Percentiles rank a stretch among this genome's conserved stretches.
These are phyloP conservation scores for Falcaria lacertinaria DNA, from an alignment of 2,888 invertebrate species.

Conservation along the genomic window DNA sequence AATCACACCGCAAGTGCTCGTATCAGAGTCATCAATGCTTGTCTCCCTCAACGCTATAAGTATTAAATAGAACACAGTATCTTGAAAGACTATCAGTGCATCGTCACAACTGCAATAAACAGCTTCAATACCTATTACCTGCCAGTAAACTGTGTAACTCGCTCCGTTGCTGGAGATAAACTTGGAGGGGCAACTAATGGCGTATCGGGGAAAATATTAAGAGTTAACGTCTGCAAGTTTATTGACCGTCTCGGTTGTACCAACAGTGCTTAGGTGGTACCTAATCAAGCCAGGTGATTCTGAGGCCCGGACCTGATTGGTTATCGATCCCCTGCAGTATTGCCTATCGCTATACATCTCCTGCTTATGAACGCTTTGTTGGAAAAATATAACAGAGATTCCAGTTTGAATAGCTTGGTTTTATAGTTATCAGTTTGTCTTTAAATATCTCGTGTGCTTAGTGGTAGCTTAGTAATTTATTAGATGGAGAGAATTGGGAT, in stretches of 20 bases:
- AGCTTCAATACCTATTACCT: neutral
- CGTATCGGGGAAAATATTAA: slow-evolving; percentile 4
- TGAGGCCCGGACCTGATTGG: slow-evolving; percentile 52
- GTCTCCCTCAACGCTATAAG: too few species aligned
- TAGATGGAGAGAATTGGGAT: too few species aligned
- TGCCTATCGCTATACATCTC: slow-evolving; percentile 38
- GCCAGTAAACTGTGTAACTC: neutral
- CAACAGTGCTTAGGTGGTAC: slow-evolving; percentile 48
- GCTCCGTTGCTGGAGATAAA: neutral
- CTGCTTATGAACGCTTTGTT: slow-evolving; percentile 27
- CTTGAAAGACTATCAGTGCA: neutral
- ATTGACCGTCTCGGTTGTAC: slow-evolving; percentile 37
- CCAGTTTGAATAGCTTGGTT: too few species aligned
- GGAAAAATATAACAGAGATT: neutral
- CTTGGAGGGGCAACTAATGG: slow-evolving; percentile 4
- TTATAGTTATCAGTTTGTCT: too few species aligned
- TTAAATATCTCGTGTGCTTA: too few species aligned
- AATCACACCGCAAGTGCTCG: too few species aligned
- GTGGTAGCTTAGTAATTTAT: too few species aligned
- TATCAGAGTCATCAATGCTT: too few species aligned
- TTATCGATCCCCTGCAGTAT: slow-evolving; percentile 62
- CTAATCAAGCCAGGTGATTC: slow-evolving; percentile 68
- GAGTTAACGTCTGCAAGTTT: slow-evolving; percentile 14
- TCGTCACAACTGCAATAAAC: neutral
- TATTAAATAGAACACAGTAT: slow-evolving; percentile 2